Conservation (phyloP, 2,113 vertebrate species). For the Rhinopithecus roxellana region DNA sequence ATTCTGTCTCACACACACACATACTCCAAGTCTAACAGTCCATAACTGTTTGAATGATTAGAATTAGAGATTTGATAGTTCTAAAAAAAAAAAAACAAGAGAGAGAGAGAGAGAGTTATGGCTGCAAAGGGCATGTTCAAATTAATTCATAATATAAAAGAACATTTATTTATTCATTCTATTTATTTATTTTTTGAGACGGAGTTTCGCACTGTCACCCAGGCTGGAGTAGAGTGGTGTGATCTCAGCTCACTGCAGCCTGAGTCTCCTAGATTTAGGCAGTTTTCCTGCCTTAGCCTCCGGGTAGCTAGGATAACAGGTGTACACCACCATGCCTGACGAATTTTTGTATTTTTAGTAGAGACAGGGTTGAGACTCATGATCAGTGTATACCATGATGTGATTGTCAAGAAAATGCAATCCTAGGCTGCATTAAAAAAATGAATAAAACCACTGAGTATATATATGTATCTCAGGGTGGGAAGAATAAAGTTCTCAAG, state of each 20-base stretch:
- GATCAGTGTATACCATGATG: not conserved
- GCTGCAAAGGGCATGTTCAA: not conserved
- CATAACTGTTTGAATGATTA: not conserved
- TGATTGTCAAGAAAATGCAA: not conserved
- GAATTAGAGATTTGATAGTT: conserved; percentile 22
- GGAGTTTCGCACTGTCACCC: too few species aligned
- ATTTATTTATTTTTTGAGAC: too few species aligned
- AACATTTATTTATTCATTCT: not conserved
- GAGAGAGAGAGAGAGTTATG: not conserved
- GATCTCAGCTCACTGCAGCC: too few species aligned
- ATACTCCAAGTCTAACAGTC: not conserved
- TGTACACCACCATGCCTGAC: too few species aligned
- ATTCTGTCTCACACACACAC: not conserved
- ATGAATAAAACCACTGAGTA: not conserved
- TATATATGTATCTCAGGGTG: not conserved
- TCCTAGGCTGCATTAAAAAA: not conserved
- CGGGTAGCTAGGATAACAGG: too few species aligned
- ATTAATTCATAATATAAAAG: conserved; percentile 30
- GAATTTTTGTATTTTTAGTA: too few species aligned
- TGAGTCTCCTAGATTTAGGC: too few species aligned
- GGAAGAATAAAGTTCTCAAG: not conserved
- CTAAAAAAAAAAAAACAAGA: not conserved
- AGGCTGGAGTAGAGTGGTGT: too few species aligned
- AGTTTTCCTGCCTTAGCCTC: too few species aligned
- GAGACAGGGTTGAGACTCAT: not conserved